phyloP scores from a whole-genome alignment of 2,797 vertebrate genomes.

The Rhabdomys pumilio region DNA sequence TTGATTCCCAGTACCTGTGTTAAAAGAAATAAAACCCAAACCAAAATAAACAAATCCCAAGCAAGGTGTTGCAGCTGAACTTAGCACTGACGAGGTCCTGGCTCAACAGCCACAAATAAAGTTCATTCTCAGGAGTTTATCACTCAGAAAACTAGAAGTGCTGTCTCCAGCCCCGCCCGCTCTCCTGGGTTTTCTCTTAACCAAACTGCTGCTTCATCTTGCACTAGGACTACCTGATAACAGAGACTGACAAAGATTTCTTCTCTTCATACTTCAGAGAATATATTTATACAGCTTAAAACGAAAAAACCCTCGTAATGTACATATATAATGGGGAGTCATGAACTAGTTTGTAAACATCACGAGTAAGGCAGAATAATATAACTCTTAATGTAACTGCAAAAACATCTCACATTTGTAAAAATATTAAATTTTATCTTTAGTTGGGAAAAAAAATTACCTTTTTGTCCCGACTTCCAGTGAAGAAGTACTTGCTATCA shows the following conservation, averaged over 20 bases:
- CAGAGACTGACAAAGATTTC: constrained; percentile 6
- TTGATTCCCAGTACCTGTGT: neutral
- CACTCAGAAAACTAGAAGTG: constrained; percentile 44
- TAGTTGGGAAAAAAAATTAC: constrained; percentile 86
- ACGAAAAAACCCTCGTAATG: constrained; percentile 60
- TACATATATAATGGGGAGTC: neutral
- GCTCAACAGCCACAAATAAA: neutral
- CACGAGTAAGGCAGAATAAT: constrained; percentile 46
- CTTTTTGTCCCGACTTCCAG: constrained; percentile 98
- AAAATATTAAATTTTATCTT: constrained; percentile 34
- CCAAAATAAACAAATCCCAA: neutral
- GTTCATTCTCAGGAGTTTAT: neutral
- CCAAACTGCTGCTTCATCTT: constrained; percentile 32
- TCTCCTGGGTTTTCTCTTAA: constrained; percentile 21
- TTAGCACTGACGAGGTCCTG: neutral
- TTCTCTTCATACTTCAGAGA: constrained; percentile 52
- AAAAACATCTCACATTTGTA: constrained; percentile 64
- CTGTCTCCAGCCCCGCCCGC: neutral
- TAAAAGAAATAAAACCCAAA: neutral
- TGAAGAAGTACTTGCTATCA: constrained; percentile 96
- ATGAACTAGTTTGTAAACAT: constrained; percentile 37
- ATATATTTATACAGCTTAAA: constrained; percentile 1
- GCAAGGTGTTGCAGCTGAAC: neutral
- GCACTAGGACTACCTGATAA: neutral
- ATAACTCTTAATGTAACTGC: constrained; percentile 11